A percentile compares a stretch with the other conserved stretches of the same genome.
phyloP scores from a whole-genome alignment of 2,888 invertebrate genomes.

The Anagyrus pseudococci region DNA sequence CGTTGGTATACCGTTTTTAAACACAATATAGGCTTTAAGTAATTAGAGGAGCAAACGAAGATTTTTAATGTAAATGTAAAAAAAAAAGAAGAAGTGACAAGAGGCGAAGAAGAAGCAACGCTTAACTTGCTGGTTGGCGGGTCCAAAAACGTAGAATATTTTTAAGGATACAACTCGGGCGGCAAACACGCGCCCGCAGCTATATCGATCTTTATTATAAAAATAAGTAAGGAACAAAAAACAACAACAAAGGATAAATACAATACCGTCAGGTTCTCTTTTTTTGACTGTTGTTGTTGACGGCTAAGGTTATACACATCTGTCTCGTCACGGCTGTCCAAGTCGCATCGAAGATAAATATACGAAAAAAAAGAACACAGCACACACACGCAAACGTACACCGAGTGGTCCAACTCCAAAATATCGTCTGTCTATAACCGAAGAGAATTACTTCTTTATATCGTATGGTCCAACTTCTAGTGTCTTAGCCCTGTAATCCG shows the following conservation, averaged over 20 bases:
- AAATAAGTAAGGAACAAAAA: no score
- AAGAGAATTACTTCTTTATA: constrained; percentile 13
- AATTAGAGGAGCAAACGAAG: background rate
- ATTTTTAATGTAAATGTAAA: background rate
- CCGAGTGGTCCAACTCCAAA: constrained; percentile 33
- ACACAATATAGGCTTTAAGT: constrained; percentile 13
- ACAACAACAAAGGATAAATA: no score
- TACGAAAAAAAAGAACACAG: background rate
- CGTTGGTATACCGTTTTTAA: constrained; percentile 1
- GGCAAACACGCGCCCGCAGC: background rate
- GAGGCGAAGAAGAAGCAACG: constrained; percentile 5
- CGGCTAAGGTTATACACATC: no score
- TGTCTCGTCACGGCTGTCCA: constrained; percentile 18
- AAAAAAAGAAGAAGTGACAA: constrained; percentile 37
- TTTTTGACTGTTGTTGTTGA: no score
- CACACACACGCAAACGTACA: background rate
- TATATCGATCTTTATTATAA: background rate
- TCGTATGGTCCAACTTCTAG: constrained; percentile 50
- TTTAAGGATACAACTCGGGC: background rate
- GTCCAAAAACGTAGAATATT: constrained; percentile 60
- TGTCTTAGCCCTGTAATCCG: constrained; percentile 44
- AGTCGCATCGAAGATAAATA: constrained; percentile 4
- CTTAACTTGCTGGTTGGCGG: constrained; percentile 57
- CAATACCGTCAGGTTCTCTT: no score
- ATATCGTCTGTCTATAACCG: constrained; percentile 13